phyloP scores from a whole-genome alignment of 2,888 invertebrate species.

The Metacarcinus magister region DNA sequence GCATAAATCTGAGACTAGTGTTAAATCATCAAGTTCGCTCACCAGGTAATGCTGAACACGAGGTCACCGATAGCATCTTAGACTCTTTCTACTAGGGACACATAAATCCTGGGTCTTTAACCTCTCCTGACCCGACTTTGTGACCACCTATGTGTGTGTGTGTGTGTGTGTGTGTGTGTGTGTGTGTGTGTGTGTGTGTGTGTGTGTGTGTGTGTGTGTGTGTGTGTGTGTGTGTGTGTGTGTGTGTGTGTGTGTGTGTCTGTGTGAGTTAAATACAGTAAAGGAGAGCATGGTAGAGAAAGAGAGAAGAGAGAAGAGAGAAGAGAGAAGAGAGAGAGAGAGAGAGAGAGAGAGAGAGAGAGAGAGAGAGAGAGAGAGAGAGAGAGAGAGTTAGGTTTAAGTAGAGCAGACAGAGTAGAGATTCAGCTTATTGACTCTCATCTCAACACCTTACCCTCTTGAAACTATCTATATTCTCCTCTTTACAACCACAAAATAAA shows the following conservation, averaged over 20 bases:
- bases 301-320: background rate
- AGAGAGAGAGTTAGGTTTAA: background rate
- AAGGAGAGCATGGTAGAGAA: background rate
- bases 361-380: too few relatives aligned
- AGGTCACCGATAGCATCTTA: conserved; percentile 42
- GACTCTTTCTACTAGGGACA: background rate
- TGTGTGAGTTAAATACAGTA: background rate
- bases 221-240: background rate
- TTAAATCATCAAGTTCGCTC: conserved; percentile 63
- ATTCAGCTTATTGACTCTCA: background rate
- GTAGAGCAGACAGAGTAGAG: background rate
- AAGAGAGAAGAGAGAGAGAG: background rate
- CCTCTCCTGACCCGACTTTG: conserved; percentile 5
- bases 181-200: conserved; percentile 1
- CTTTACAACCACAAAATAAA: background rate
- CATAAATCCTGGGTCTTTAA: conserved; percentile 67
- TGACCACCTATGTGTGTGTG: background rate
- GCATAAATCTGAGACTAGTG: conserved; percentile 55
- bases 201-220: background rate
- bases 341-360: background rate
- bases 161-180: background rate
- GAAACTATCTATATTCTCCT: background rate
- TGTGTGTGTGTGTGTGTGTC: background rate
- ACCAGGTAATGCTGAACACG: conserved; percentile 50
- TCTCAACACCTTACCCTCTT: background rate